phyloP scores from a whole-genome alignment of 2,113 vertebrate species.

The Chamaetylas fuelleborni region DNA sequence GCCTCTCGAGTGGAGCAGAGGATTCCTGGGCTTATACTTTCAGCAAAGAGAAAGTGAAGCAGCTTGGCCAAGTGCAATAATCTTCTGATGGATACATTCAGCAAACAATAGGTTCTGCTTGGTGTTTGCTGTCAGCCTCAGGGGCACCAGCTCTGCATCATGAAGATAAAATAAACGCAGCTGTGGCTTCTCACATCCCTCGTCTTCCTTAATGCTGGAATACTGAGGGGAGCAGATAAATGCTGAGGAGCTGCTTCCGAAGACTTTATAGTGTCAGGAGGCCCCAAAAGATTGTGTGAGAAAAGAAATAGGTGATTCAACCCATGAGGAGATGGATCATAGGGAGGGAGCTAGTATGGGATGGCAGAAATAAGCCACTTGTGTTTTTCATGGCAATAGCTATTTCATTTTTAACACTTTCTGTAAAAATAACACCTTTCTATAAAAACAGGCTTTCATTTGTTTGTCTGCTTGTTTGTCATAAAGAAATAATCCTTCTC shows the following conservation, averaged over 20 bases:
- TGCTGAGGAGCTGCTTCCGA: neutral
- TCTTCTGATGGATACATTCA: conserved; percentile 2
- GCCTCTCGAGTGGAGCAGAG: neutral
- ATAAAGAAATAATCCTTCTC: neutral
- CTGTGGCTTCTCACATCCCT: neutral
- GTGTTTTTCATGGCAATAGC: neutral
- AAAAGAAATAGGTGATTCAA: neutral
- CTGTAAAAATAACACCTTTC: neutral
- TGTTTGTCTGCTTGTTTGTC: neutral
- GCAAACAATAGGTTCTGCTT: neutral
- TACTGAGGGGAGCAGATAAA: neutral
- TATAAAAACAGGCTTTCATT: neutral
- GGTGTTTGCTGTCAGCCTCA: conserved; percentile 1
- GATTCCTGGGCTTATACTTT: neutral
- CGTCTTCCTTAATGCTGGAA: neutral
- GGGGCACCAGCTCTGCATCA: neutral
- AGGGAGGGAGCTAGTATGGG: neutral
- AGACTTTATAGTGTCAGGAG: neutral
- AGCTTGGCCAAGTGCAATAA: neutral
- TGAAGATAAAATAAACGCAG: conserved; percentile 5
- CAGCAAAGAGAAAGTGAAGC: neutral
- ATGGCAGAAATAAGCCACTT: neutral
- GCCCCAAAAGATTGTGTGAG: neutral
- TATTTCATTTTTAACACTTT: neutral
- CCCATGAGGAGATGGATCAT: neutral